Base-by-base conservation (phyloP, 2,888 invertebrate species). In the Agrotis segetum region DNA sequence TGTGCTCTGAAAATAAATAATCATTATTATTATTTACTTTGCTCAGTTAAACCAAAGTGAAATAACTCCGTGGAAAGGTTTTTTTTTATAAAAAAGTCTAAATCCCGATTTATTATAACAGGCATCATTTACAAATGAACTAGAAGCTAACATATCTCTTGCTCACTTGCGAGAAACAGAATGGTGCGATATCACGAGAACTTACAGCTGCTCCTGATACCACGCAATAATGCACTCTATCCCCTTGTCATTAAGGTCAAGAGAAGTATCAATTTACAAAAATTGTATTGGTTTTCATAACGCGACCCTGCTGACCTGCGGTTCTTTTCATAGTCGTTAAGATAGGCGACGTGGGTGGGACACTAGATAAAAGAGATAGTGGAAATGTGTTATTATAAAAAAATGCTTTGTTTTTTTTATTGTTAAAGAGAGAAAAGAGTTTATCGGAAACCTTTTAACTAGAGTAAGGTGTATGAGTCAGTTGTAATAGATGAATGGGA, bases 261-360 rank as follows among this genome's bases (percentile, higher is more conserved):
- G 7, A 49, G 14, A 13, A 17, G 66, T 69, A 19, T 74, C 60
- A 59, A 53, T 58, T 63, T 58, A 66, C 56, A 50, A 47, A 60
- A 29, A 71, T 56, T 47, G 14, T 4, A 21, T 21, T 52, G 62
- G 62, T 70, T 79, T 74, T 79, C 64, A 77, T 67, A 64, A 62
- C 49, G 50, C 21, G 85, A 81, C 81, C 81, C 66, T 29, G 1
- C 21, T 78, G 85, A 87, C 87, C 88, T 73, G 86, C 88, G 87
- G 87, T 70, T 52, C 73, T 84, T 82, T 87, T 82, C 79, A 78
- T 65, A 74, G 80, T 77, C 79, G 75, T 83, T 70, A 79, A 83
- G 89, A 91, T 90, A 87, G 63, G 29, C 91, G 70, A 87, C 88
- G 89, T 90, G 91, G 88, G 91, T 89, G 92, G 90, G 88, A 79